Percentiles rank a stretch among this genome's conserved stretches.
phyloP scores from a whole-genome alignment of 2,888 invertebrate species.

The Brachycybe producta region DNA sequence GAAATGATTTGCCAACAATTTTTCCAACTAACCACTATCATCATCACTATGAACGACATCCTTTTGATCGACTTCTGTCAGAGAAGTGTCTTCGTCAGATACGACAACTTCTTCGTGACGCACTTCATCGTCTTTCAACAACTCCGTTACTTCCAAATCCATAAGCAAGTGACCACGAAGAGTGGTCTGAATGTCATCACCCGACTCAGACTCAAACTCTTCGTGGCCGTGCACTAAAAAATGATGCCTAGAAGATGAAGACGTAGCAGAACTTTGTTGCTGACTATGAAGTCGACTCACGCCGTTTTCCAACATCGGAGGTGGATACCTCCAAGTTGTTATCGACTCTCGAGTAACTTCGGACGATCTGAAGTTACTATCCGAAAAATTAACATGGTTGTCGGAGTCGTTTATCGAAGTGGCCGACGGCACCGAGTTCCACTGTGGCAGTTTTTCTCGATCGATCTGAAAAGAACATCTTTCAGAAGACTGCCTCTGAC shows the following conservation, averaged over 20 bases:
- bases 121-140: too few relatives aligned
- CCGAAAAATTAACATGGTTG: neutral
- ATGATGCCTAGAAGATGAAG: neutral
- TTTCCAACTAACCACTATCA: too few relatives aligned
- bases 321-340: neutral
- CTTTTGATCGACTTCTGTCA: too few relatives aligned
- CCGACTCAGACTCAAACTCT: too few relatives aligned
- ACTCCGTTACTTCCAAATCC: too few relatives aligned
- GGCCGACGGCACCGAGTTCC: constrained; percentile 78
- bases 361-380: neutral
- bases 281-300: neutral
- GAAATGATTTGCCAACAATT: too few relatives aligned
- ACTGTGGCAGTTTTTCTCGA: constrained; percentile 71
- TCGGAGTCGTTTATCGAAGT: neutral
- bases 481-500: neutral
- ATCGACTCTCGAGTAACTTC: neutral
- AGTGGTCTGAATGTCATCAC: too few relatives aligned
- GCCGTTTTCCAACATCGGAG: neutral
- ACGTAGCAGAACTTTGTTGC: neutral
- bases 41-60: too few relatives aligned
- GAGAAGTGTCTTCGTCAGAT: too few relatives aligned
- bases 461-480: constrained; percentile 42
- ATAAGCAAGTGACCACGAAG: too few relatives aligned
- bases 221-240: constrained; percentile 10
- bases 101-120: too few relatives aligned